A percentile compares a stretch with the other conserved stretches of the same genome.
Evolutionary conservation across 2,888 invertebrate species (phyloP).

Genomic region (Neuroscelio doddi): DNA sequence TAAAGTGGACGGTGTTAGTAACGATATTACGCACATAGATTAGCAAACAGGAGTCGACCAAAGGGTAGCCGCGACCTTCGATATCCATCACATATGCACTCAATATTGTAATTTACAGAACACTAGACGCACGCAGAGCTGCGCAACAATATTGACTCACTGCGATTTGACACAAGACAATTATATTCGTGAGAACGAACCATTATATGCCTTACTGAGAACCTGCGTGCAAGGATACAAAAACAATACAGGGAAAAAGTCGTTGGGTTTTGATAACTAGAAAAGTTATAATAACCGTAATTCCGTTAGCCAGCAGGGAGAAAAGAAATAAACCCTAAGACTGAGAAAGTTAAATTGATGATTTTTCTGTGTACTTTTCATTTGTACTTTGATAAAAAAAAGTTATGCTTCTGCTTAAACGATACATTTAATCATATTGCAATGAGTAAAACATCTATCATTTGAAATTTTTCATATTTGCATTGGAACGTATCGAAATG

Average conservation of each 20-base stretch:
- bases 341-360: slow-evolving; percentile 7
- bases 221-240: slow-evolving; percentile 5
- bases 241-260: slow-evolving; percentile 4
- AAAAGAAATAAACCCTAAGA: not conserved
- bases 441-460: too few species aligned
- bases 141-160: slow-evolving; percentile 2
- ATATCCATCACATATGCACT: slow-evolving; percentile 2
- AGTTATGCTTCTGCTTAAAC: too few species aligned
- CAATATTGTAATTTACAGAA: slow-evolving; percentile 8
- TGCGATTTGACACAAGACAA: slow-evolving; percentile 13
- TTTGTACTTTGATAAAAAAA: slow-evolving; percentile 2
- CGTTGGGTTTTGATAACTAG: slow-evolving; percentile 11
- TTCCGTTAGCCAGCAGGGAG: not conserved
- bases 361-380: slow-evolving; percentile 8
- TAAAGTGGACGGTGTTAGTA: slow-evolving; percentile 8
- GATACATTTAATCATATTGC: too few species aligned
- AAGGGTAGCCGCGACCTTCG: slow-evolving; percentile 13
- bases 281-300: slow-evolving; percentile 17
- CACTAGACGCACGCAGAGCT: not conserved
- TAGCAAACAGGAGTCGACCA: slow-evolving; percentile 16
- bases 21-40: slow-evolving; percentile 9
- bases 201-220: slow-evolving; percentile 2
- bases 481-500: too few species aligned
- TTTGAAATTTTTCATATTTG: too few species aligned
- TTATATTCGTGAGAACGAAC: slow-evolving; percentile 16